phyloP scores from a whole-genome alignment of 2,888 invertebrate species.

The Holacanthella duospinosa region DNA sequence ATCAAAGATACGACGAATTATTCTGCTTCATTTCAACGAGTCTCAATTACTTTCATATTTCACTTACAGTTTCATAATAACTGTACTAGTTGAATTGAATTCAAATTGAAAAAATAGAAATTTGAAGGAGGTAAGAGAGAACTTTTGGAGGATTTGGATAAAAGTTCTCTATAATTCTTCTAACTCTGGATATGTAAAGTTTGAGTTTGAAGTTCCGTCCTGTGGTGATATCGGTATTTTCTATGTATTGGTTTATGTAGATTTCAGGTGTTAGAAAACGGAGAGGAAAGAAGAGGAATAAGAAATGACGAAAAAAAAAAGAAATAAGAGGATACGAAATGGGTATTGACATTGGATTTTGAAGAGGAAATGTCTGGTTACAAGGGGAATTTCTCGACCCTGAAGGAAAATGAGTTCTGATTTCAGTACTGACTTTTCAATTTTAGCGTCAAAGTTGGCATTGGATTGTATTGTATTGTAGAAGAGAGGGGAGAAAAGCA shows the following conservation, averaged over 20 bases:
- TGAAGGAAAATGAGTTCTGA: background rate
- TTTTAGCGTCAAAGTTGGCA: background rate
- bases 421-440: slow-evolving; percentile 2
- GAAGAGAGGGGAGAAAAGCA: slow-evolving; percentile 4
- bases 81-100: too few relatives aligned
- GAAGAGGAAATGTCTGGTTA: background rate
- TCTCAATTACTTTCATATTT: background rate
- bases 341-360: background rate
- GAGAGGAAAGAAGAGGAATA: background rate
- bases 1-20: slow-evolving; percentile 20
- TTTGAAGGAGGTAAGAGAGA: too few relatives aligned
- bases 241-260: background rate
- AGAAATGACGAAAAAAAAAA: background rate
- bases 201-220: too few relatives aligned
- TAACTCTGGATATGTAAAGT: too few relatives aligned
- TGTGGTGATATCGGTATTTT: too few relatives aligned
- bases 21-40: background rate
- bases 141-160: background rate
- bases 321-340: background rate
- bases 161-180: too few relatives aligned
- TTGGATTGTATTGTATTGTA: too few relatives aligned
- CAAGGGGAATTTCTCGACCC: background rate
- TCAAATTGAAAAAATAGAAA: too few relatives aligned
- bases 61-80: slow-evolving; percentile 4
- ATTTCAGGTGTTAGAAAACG: background rate